Evolutionary conservation across 2,888 invertebrate genomes (phyloP).

Genomic region (Pantelozetes paolii): DNA sequence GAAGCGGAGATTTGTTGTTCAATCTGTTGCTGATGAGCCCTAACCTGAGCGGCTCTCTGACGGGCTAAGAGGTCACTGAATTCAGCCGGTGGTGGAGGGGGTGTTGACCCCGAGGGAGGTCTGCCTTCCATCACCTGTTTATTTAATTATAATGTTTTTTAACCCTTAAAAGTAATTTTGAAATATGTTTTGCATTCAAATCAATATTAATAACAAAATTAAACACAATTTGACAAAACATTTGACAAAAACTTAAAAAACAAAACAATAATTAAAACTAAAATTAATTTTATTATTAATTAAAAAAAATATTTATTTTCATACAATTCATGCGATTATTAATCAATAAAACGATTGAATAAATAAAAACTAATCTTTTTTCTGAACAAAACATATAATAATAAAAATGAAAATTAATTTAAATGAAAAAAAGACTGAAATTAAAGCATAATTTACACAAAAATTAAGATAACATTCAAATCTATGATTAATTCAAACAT

Average conservation of each 20-base stretch:
- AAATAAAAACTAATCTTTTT: neutral
- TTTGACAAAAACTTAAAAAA: neutral
- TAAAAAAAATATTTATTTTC: neutral
- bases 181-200: neutral
- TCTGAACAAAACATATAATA: neutral
- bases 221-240: neutral
- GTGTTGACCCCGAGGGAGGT: slow-evolving; percentile 57
- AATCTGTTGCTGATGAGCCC: slow-evolving; percentile 15
- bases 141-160: neutral
- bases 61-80: slow-evolving; percentile 66
- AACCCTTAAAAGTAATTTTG: neutral
- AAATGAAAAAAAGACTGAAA: neutral
- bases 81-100: slow-evolving; percentile 79
- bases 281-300: neutral
- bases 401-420: neutral
- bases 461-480: no score
- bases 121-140: neutral
- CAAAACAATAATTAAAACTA: neutral
- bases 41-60: neutral
- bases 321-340: slow-evolving; percentile 1
- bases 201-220: neutral
- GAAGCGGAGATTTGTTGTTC: slow-evolving; percentile 2
- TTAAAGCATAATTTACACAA: no score
- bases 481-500: no score
- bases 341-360: neutral